These are phyloP conservation scores for Clarias pachynema DNA, from an alignment of 2,797 vertebrate genomes.

Conservation along the genomic window DNA sequence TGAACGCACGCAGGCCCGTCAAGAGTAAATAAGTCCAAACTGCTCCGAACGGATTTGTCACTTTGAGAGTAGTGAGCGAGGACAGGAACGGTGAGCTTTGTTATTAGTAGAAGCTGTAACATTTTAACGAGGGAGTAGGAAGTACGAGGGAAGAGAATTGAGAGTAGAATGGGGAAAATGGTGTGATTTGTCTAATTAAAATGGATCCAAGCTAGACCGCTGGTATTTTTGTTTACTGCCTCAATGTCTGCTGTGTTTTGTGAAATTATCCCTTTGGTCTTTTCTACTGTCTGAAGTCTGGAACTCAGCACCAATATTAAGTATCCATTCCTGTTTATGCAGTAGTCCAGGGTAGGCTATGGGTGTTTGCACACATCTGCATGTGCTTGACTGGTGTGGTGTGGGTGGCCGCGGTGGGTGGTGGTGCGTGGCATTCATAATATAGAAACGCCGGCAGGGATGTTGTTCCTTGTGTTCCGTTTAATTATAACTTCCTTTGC, in stretches of 20 bases:
- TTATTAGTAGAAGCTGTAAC: constrained; percentile 42
- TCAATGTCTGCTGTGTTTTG: constrained; percentile 65
- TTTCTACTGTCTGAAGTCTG: constrained; percentile 48
- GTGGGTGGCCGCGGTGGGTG: not conserved
- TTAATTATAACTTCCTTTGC: constrained; percentile 35
- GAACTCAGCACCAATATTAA: constrained; percentile 50
- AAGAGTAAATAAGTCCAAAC: constrained; percentile 16
- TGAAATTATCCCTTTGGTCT: constrained; percentile 51
- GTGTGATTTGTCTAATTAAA: constrained; percentile 66
- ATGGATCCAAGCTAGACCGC: constrained; percentile 55
- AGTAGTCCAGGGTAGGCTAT: constrained; percentile 3
- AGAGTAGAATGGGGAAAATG: constrained; percentile 44
- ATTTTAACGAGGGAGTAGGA: constrained; percentile 32
- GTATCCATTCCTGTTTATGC: constrained; percentile 41
- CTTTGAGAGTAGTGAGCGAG: constrained; percentile 10
- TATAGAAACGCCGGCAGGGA: constrained; percentile 25
- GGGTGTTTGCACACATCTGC: constrained; percentile 16
- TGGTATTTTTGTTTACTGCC: constrained; percentile 65
- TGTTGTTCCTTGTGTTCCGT: constrained; percentile 24
- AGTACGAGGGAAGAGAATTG: constrained; percentile 32
- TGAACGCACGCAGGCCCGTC: not conserved
- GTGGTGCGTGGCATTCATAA: constrained; percentile 20
- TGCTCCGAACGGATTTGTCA: constrained; percentile 30
- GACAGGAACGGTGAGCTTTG: constrained; percentile 8
- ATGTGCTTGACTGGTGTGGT: not conserved